Evolutionary conservation across 2,113 vertebrate species (phyloP), one percentile per base, ranked within the genome.

Genomic region (crab-eating macaque (Macaca fascicularis)): DNA sequence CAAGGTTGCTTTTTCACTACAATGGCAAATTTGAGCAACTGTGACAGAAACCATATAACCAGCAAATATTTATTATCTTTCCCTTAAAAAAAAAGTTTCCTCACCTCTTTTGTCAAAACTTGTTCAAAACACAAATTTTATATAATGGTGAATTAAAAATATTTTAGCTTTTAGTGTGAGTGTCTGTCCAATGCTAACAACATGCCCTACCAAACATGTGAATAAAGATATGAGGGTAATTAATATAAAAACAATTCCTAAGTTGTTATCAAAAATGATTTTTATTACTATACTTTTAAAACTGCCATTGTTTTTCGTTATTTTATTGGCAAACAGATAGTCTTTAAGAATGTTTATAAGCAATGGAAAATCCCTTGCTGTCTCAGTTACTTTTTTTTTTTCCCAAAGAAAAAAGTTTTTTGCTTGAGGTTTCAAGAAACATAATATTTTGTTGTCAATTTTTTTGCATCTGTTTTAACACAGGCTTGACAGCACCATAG

Each of bases 381-480:
- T 94, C 95, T 97, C 89, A 72, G 48, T 86, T 76, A 6, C 52
- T 11, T 50, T 35, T 55, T 9, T 17, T 86, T 35, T 97, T 97
- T 97, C 82, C 79, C 79, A 94, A 94, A 97, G 22, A 64, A 76
- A 97, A 97, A 96, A 96, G 55, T 94, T 30, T 84, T 98, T 98
- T 97, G 43, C 81, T 97, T 97, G 75, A 97, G 95, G 97, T 98
- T 98, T 96, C 78, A 98, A 98, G 76, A 48, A 98, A 96, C 79
- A 40, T 93, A 30, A 38, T 90, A 32, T 96, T 98, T 80, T 96
- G 70, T 96, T 98, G 97, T 97, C 95, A 97, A 89, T 75, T 45
- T 67, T 90, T 98, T 94, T 95, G 79, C 78, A 96, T 97, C 75
- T 91, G 76, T 96, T 98, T 97, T 92, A 98, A 94, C 93, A 97